Percentiles rank a stretch among this genome's conserved stretches.
These are phyloP conservation scores for Epistrophe grossulariae DNA, from an alignment of 2,888 invertebrate species.

Conservation along the genomic window DNA sequence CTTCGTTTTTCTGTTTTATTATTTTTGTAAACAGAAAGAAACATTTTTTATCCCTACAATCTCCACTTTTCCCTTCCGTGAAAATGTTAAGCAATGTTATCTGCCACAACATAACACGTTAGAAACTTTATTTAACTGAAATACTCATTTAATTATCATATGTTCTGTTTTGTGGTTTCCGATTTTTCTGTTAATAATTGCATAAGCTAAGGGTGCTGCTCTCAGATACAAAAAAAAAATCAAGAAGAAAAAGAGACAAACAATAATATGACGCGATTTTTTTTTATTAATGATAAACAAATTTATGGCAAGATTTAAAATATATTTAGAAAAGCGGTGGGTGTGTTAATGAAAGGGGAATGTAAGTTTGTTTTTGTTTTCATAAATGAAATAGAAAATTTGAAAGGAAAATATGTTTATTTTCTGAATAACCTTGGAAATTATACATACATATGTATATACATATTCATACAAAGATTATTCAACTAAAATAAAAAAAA, in stretches of 20 bases:
- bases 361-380: slow-evolving; percentile 21
- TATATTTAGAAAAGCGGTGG: slow-evolving; percentile 25
- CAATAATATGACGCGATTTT: neutral
- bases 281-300: slow-evolving; percentile 15
- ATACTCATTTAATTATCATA: neutral
- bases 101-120: neutral
- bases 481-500: slow-evolving; percentile 9
- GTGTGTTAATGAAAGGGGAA: slow-evolving; percentile 8
- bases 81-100: neutral
- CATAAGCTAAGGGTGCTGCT: slow-evolving; percentile 6
- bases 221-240: neutral
- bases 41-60: neutral
- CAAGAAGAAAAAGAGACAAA: neutral
- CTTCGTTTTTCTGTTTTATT: neutral
- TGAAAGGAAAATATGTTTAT: slow-evolving; percentile 9
- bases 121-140: neutral
- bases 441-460: neutral
- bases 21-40: neutral
- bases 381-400: slow-evolving; percentile 14
- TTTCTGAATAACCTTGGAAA: slow-evolving; percentile 3
- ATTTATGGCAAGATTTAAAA: slow-evolving; percentile 20
- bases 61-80: neutral
- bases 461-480: neutral
- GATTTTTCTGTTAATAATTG: slow-evolving; percentile 4
- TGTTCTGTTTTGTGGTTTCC: neutral